Evolutionary conservation across 2,113 vertebrate species (phyloP).

Genomic region (Myiagra hebetior): DNA sequence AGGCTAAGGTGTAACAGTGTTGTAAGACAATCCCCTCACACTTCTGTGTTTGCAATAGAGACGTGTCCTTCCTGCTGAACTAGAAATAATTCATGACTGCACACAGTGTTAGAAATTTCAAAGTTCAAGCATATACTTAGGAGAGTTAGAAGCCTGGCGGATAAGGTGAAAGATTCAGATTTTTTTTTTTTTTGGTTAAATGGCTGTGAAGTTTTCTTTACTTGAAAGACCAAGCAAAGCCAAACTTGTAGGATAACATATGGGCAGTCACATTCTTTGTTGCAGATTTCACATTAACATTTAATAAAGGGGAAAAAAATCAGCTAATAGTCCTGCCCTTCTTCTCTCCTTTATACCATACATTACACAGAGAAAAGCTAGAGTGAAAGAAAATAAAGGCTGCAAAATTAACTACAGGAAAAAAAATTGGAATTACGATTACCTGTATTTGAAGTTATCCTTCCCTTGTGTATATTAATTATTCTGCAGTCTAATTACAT

Average conservation of each 20-base stretch:
- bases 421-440: neutral
- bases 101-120: neutral
- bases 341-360: neutral
- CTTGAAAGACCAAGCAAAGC: neutral
- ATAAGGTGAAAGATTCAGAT: neutral
- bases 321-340: neutral
- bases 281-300: neutral
- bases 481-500: constrained; percentile 20
- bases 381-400: neutral
- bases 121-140: neutral
- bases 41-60: neutral
- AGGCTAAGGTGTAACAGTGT: neutral
- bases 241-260: neutral
- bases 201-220: neutral
- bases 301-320: constrained; percentile 2
- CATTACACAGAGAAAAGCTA: neutral
- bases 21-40: neutral
- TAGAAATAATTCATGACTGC: constrained; percentile 17
- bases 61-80: neutral
- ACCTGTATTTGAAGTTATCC: neutral
- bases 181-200: neutral
- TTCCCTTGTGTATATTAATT: constrained; percentile 29
- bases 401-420: neutral
- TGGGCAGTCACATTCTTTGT: neutral
- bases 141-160: neutral